A percentile compares a stretch with the other conserved stretches of the same genome.
These are phyloP conservation scores for Drosophila willistoni DNA, from an alignment of 1,140 invertebrate genomes.

Conservation along the genomic window DNA sequence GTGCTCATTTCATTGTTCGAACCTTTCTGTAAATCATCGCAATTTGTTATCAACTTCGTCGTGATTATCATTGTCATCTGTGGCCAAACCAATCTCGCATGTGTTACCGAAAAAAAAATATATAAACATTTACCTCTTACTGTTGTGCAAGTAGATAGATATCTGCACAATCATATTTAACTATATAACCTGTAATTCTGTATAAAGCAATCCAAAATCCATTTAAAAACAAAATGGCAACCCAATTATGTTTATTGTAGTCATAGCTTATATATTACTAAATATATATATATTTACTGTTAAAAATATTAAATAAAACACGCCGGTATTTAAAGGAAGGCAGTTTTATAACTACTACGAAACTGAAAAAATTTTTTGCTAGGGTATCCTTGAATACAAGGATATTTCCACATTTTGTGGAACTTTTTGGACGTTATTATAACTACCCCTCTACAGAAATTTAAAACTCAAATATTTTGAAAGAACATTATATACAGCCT, in stretches of 20 bases:
- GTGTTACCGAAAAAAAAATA: constrained; percentile 52
- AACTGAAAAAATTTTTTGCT: neutral
- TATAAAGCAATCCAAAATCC: constrained; percentile 47
- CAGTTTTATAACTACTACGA: neutral
- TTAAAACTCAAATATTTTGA: too few relatives aligned
- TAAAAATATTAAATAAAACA: constrained; percentile 76
- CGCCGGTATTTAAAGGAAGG: constrained; percentile 66
- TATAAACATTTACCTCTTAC: constrained; percentile 72
- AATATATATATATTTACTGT: constrained; percentile 65
- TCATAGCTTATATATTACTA: constrained; percentile 30
- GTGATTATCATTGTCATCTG: constrained; percentile 41
- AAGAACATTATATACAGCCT: too few relatives aligned
- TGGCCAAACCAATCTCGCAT: constrained; percentile 66
- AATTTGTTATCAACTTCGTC: neutral
- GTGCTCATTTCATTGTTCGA: neutral
- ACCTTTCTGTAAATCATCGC: neutral
- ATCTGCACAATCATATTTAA: constrained; percentile 44
- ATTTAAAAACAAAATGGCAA: neutral
- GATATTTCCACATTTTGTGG: too few relatives aligned
- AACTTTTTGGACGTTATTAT: too few relatives aligned
- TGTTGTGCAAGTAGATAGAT: constrained; percentile 67
- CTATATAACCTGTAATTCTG: constrained; percentile 57
- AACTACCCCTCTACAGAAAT: too few relatives aligned
- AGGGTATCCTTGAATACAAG: too few relatives aligned
- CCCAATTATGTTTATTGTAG: constrained; percentile 36